Conservation (phyloP, 2,113 vertebrate species). For the Scolopax mira region DNA sequence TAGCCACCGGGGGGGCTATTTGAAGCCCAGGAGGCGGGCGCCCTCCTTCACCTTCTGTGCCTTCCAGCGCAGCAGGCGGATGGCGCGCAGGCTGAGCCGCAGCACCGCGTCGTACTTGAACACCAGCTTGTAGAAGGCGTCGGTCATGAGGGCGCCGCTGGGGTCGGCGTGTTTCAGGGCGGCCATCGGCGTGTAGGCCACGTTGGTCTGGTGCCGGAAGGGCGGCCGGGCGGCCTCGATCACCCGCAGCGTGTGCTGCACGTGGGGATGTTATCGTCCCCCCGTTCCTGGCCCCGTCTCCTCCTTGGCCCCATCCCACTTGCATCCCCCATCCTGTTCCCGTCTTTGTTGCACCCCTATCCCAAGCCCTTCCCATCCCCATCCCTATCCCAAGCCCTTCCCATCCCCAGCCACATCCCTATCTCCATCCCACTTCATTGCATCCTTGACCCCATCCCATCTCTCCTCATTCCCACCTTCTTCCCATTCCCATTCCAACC, state of each 20-base stretch:
- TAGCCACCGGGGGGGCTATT: background rate
- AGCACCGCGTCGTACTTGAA: constrained; percentile 40
- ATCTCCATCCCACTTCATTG: no score
- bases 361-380: background rate
- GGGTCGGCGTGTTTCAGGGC: constrained; percentile 56
- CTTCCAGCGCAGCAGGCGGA: constrained; percentile 56
- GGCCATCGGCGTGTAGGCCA: constrained; percentile 28
- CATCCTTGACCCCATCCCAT: no score
- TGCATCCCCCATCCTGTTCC: background rate
- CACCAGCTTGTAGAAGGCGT: constrained; percentile 38
- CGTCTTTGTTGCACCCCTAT: background rate
- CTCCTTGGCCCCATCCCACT: background rate
- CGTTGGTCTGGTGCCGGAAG: constrained; percentile 57
- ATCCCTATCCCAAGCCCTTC: background rate
- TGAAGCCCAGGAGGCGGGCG: constrained; percentile 12
- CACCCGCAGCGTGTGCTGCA: constrained; percentile 58
- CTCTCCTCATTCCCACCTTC: background rate
- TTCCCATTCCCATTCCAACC: no score
- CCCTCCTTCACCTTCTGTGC: constrained; percentile 38
- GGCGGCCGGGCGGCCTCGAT: constrained; percentile 16
- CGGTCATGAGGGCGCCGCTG: constrained; percentile 31
- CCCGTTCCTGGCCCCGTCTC: background rate
- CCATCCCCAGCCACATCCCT: no score
- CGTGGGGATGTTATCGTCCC: background rate
- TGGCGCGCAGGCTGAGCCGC: constrained; percentile 42